Conservation (phyloP, 2,113 vertebrate species). For the Hirundichthys speculiger region DNA sequence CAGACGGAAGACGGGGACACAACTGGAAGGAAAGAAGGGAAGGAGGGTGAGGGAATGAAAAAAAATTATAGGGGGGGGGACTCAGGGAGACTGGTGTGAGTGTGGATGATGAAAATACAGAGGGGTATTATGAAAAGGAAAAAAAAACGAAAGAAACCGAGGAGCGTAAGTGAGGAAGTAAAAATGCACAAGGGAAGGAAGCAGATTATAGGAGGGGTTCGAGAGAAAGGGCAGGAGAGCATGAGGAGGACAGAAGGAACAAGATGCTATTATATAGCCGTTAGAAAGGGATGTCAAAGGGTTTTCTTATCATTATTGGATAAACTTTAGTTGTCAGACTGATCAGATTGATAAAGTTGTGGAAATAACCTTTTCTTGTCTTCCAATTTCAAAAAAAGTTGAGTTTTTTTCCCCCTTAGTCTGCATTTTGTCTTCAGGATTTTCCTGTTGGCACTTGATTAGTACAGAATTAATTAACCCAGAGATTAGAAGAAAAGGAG, state of each 20-base stretch:
- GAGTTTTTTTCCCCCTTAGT: not conserved
- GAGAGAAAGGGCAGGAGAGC: conserved; percentile 15
- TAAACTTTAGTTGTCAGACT: no score
- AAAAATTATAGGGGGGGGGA: not conserved
- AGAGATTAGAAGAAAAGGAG: not conserved
- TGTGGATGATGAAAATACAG: conserved; percentile 4
- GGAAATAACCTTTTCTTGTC: not conserved
- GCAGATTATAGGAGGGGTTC: conserved; percentile 13
- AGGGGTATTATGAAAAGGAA: not conserved
- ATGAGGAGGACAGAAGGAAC: conserved; percentile 17
- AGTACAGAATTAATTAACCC: not conserved
- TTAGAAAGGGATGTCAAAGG: not conserved
- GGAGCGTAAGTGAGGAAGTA: conserved; percentile 5
- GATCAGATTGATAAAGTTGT: not conserved
- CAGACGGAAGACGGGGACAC: conserved; percentile 2
- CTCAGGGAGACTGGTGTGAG: not conserved
- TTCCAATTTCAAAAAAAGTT: no score
- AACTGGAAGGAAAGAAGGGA: conserved; percentile 1
- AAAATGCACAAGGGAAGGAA: conserved; percentile 21
- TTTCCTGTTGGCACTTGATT: not conserved
- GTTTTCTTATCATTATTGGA: no score
- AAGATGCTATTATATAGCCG: conserved; percentile 3
- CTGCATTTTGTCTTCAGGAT: not conserved
- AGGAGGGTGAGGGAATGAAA: not conserved
- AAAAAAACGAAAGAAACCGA: not conserved